Evolutionary conservation across 2,797 vertebrate species (phyloP).

Genomic region (Urophycis tenuis): DNA sequence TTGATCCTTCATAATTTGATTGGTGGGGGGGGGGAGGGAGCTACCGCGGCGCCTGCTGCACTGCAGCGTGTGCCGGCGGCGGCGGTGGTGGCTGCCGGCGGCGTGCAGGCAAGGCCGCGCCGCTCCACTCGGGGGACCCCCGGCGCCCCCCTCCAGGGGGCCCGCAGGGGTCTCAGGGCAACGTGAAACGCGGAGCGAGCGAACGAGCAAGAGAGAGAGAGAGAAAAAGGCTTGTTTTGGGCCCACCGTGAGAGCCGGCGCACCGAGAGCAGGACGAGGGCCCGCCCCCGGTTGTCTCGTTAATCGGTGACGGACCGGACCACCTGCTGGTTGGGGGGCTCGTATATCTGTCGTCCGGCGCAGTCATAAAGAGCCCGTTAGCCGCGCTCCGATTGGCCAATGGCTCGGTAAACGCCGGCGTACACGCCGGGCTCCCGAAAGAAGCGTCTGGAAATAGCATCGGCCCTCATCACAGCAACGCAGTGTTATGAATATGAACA

Average conservation of each 20-base stretch:
- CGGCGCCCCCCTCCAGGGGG: too few species aligned
- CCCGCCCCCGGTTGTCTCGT: background rate
- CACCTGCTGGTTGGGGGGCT: constrained; percentile 9
- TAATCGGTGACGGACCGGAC: background rate
- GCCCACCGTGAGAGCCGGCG: too few species aligned
- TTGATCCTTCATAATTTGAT: constrained; percentile 3
- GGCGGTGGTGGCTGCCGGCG: too few species aligned
- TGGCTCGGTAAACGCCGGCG: constrained; percentile 13
- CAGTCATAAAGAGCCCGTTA: constrained; percentile 47
- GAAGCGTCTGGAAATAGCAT: background rate
- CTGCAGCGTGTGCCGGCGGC: background rate
- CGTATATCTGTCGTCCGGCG: constrained; percentile 42
- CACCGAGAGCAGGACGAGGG: too few species aligned
- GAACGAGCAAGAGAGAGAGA: too few species aligned
- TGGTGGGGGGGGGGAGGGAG: background rate
- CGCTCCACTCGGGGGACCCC: too few species aligned
- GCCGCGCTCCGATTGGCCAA: constrained; percentile 44
- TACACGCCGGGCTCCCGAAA: background rate
- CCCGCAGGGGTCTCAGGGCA: too few species aligned
- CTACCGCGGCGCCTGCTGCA: background rate
- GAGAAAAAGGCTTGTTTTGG: too few species aligned
- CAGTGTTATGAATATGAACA: background rate
- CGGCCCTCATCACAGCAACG: background rate
- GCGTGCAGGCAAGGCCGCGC: background rate
- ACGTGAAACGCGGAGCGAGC: too few species aligned